These are phyloP conservation scores for Wiebesia pumilae DNA, from an alignment of 1,140 invertebrate species.

Conservation along the genomic window DNA sequence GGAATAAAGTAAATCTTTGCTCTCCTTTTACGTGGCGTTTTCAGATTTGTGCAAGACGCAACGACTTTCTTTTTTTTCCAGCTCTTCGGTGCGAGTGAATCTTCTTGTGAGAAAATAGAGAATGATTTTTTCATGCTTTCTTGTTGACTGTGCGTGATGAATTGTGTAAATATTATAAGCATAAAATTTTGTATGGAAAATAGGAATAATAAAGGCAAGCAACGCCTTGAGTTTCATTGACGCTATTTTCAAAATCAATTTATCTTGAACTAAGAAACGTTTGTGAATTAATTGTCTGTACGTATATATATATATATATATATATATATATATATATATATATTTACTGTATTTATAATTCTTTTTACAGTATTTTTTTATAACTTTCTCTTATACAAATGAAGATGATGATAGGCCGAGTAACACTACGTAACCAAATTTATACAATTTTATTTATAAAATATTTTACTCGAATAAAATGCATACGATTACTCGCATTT, in stretches of 20 bases:
- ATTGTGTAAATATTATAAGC: background rate
- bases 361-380: conserved; percentile 50
- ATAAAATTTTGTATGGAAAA: conserved; percentile 6
- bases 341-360: conserved; percentile 36
- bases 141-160: background rate
- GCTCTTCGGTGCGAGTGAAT: background rate
- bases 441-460: conserved; percentile 26
- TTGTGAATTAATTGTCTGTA: conserved; percentile 38
- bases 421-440: conserved; percentile 19
- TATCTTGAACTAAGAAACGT: background rate
- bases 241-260: conserved; percentile 8
- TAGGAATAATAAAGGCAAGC: background rate
- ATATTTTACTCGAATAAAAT: conserved; percentile 34
- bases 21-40: conserved; percentile 13
- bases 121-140: background rate
- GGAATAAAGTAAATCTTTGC: conserved; percentile 9
- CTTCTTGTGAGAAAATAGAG: background rate
- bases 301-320: conserved; percentile 17
- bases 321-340: background rate
- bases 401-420: background rate
- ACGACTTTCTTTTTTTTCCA: conserved; percentile 36
- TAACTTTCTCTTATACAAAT: conserved; percentile 40
- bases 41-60: background rate
- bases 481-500: background rate
- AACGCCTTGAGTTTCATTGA: background rate